Evolutionary conservation across 2,113 vertebrate species (phyloP), one percentile per base, ranked within the genome.

Genomic region (Hippoglossus stenolepis): DNA sequence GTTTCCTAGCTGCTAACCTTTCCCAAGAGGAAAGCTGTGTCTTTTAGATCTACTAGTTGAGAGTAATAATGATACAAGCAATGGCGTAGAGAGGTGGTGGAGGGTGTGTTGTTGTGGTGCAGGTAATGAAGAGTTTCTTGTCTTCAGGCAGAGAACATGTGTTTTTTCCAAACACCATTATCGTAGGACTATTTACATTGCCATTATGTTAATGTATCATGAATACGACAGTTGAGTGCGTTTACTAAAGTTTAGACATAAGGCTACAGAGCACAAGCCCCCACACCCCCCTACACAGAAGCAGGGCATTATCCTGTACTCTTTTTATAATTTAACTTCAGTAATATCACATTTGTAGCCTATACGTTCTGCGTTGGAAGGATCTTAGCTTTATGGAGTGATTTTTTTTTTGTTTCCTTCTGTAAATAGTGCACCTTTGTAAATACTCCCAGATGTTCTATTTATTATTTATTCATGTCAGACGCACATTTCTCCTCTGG

Each of bases 1-100:
- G 86, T 93, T 91, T 94, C 94, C 92, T 94, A 94, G 96, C 96
- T 96, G 96, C 96, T 96, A 95, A 93, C 93, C 93, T 94, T 81
- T 73, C 21, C 21, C 95, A 87, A 49, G 31, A 53, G 66, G 67
- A 77, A 53, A 76, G 92, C 93, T 91, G 90, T 87, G 93, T 93
- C 89, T 93, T 61, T 75, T 77, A 80, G 75, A 61, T 70, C 65
- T 74, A 85, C 43, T 77, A 38, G 53, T 49, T 69, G 15, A 70
- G 63, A 84, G 78, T 87, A 73, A 77, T 73, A 72, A 73, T 65
- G n/a, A 77, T 76, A 43, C 67, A 78, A 77, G 80, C 77, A 81
- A 88, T 91, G 77, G 63, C 75, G 28, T 86, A 47, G 40, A 60
- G 60, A 26, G 64, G 28, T 75, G 20, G 20, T 15, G 45, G 51